Percentiles rank a stretch among this genome's conserved stretches.
Conservation (phyloP, 1,140 invertebrate genomes). For the Alviniconcha marisindica region DNA sequence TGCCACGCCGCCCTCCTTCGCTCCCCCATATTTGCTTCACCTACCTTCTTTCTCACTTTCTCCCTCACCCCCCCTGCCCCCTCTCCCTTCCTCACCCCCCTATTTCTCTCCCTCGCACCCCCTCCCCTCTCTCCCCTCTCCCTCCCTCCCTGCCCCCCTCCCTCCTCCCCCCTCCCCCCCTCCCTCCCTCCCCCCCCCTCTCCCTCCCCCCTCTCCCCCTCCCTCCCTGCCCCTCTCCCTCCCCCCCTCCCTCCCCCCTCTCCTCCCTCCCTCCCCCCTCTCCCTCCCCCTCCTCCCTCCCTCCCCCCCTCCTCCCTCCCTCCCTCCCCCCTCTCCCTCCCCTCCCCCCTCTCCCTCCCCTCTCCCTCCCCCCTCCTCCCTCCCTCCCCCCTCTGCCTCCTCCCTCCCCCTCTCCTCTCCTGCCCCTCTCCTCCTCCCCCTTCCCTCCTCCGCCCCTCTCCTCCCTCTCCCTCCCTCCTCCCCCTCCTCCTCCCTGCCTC, state of each 20-base stretch:
- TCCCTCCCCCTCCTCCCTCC: neutral
- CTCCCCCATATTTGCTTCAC: neutral
- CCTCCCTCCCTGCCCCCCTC: neutral
- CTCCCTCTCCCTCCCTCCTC: neutral
- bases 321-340: neutral
- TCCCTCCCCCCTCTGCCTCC: neutral
- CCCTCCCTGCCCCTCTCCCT: neutral
- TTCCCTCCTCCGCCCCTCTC: neutral
- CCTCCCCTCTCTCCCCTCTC: neutral
- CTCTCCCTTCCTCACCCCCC: neutral
- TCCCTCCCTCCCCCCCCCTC: neutral
- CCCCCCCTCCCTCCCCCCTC: neutral
- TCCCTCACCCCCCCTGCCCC: neutral
- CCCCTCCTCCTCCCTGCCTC: neutral
- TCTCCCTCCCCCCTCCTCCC: neutral
- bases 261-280: neutral
- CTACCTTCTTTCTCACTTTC: neutral
- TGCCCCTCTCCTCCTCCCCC: neutral
- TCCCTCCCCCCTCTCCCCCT: neutral
- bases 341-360: neutral
- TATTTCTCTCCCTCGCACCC: neutral
- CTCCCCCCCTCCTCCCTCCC: neutral
- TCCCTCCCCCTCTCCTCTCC: neutral
- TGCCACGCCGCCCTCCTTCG: neutral
- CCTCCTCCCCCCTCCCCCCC: constrained; percentile 10